These are phyloP conservation scores for Drosophila cracens DNA, from an alignment of 2,888 invertebrate genomes.

Conservation along the genomic window DNA sequence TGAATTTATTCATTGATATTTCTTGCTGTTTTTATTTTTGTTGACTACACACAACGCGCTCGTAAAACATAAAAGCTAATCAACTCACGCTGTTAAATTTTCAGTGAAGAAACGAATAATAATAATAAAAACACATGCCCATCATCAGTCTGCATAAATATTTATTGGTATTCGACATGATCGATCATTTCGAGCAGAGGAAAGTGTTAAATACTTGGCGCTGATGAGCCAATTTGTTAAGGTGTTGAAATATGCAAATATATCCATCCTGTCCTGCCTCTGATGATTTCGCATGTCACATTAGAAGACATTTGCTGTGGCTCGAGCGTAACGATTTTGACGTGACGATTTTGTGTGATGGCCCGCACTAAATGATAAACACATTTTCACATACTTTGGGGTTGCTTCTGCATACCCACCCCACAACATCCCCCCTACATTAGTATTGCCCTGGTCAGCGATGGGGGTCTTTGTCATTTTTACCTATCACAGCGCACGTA, in stretches of 20 bases:
- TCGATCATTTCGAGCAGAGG: slow-evolving; percentile 56
- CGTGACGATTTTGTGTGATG: slow-evolving; percentile 21
- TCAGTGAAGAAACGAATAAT: slow-evolving; percentile 14
- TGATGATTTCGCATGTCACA: slow-evolving; percentile 44
- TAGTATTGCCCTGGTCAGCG: slow-evolving; percentile 33
- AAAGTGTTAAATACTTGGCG: slow-evolving; percentile 51
- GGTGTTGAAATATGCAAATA: slow-evolving; percentile 73
- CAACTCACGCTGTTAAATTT: slow-evolving; percentile 44
- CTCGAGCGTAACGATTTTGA: slow-evolving; percentile 12
- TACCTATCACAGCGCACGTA: slow-evolving; percentile 63
- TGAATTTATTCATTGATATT: slow-evolving; percentile 44
- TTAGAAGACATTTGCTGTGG: slow-evolving; percentile 23
- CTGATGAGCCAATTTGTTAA: slow-evolving; percentile 68
- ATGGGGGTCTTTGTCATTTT: slow-evolving; percentile 40
- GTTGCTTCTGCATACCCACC: background rate
- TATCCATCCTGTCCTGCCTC: slow-evolving; percentile 30
- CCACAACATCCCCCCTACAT: background rate
- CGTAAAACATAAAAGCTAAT: slow-evolving; percentile 67
- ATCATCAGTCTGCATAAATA: slow-evolving; percentile 61
- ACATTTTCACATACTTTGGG: slow-evolving; percentile 11
- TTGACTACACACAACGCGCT: slow-evolving; percentile 38
- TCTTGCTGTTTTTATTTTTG: slow-evolving; percentile 29
- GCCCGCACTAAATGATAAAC: slow-evolving; percentile 9
- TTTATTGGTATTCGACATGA: slow-evolving; percentile 74
- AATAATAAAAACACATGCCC: slow-evolving; percentile 50